Conservation (phyloP, 2,113 vertebrate species). For the Brienomyrus brachyistius region DNA sequence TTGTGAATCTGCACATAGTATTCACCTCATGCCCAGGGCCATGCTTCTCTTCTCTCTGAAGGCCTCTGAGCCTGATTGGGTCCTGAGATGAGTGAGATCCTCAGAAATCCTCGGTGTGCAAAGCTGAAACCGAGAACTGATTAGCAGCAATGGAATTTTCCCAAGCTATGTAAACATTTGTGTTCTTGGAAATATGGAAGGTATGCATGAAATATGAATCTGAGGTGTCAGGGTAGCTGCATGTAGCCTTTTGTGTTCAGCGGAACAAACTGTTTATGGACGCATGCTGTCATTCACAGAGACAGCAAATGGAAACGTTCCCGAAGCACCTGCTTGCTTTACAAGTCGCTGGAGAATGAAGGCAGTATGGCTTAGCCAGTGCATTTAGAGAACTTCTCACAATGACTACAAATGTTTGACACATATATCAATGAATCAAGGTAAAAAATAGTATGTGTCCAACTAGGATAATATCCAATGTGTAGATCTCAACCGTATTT, state of each 20-base stretch:
- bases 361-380: neutral
- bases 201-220: neutral
- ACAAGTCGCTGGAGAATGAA: neutral
- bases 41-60: neutral
- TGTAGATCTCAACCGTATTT: neutral
- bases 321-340: neutral
- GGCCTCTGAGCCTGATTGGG: neutral
- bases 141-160: neutral
- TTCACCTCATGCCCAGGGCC: neutral
- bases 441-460: neutral
- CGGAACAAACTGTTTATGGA: neutral
- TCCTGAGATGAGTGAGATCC: neutral
- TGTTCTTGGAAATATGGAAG: neutral
- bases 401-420: neutral
- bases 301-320: neutral
- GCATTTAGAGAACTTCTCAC: neutral
- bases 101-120: neutral
- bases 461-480: neutral
- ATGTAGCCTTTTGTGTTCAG: neutral
- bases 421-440: neutral
- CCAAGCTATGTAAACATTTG: neutral
- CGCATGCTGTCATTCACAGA: neutral
- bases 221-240: neutral
- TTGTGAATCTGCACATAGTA: neutral
- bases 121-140: neutral